Base-by-base conservation (phyloP, 2,888 invertebrate genomes). In the Tenodera sinensis region DNA sequence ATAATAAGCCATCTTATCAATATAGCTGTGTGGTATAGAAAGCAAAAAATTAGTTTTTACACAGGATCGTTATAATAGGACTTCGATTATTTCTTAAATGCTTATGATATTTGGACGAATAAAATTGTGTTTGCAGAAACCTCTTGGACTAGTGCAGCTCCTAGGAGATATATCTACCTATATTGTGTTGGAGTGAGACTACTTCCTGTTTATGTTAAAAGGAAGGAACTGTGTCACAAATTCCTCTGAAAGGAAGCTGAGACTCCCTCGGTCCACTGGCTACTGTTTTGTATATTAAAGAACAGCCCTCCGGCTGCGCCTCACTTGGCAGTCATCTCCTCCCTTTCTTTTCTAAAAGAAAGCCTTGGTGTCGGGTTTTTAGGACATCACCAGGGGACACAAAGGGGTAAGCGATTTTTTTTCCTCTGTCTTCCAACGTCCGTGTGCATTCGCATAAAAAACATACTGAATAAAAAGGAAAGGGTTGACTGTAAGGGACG, bases 281-380 rank as follows among this genome's bases (percentile, higher is more conserved):
- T 86, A 81, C 86, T 28, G 81, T 71, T 85, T 81, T 86, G 28
- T 86, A n/a, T 86, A 81, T 81, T 28, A 27, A 86, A 71, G 28
- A 81, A 86, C 54, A 20, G 28, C 34, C 87, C 87, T 87, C 34
- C 83, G 15, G 87, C 42, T 34, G 86, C 81, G 30, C 20, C 81
- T n/a, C 87, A 30, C 87, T 82, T 87, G 87, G 87, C 42, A 87
- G 87, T 87, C 81, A 87, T 34, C 83, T 87, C 82, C 25, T 87
- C 28, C 30, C 71, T 42, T 81, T 86, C 54, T 86, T 81, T 54
- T 81, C n/a, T 87, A 27, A 87, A 83, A 87, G 87, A 87, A 87
- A 83, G 28, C 81, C 86, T 34, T 86, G 87, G 87, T 87, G 87
- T 87, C 87, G 87, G 87, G 87, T 87, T 87, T 87, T 87, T 87